Evolutionary conservation across 2,113 vertebrate species (phyloP).

Genomic region (Artemisiospiza belli): DNA sequence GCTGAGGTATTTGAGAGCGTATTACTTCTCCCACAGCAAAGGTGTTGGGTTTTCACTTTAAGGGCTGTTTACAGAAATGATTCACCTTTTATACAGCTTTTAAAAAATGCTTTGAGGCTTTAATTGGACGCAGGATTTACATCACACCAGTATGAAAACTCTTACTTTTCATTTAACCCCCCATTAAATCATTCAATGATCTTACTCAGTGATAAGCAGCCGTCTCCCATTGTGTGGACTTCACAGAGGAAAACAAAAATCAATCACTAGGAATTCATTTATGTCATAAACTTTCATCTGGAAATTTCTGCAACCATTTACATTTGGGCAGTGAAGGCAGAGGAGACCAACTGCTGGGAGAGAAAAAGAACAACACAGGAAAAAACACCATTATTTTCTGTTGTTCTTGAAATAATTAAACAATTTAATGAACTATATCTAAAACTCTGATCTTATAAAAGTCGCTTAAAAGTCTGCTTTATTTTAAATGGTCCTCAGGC

Average conservation of each 20-base stretch:
- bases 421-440: neutral
- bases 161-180: conserved; percentile 29
- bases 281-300: neutral
- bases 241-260: neutral
- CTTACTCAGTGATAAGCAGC: neutral
- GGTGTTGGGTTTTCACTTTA: conserved; percentile 60
- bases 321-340: neutral
- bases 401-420: neutral
- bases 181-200: neutral
- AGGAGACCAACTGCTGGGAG: neutral
- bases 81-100: conserved; percentile 64
- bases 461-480: neutral
- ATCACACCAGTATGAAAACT: conserved; percentile 19
- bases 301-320: neutral
- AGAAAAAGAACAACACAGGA: neutral
- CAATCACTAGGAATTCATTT: neutral
- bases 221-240: neutral
- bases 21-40: conserved; percentile 50
- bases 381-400: neutral
- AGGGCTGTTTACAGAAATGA: conserved; percentile 52
- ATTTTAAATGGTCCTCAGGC: neutral
- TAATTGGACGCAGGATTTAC: neutral
- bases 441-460: neutral
- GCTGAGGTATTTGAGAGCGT: conserved; percentile 33
- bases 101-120: conserved; percentile 65